A percentile compares a stretch with the other conserved stretches of the same genome.
Conservation (phyloP, 30 jellyfish, hydroid and myxozoan species). For the Pelagia noctiluca region DNA sequence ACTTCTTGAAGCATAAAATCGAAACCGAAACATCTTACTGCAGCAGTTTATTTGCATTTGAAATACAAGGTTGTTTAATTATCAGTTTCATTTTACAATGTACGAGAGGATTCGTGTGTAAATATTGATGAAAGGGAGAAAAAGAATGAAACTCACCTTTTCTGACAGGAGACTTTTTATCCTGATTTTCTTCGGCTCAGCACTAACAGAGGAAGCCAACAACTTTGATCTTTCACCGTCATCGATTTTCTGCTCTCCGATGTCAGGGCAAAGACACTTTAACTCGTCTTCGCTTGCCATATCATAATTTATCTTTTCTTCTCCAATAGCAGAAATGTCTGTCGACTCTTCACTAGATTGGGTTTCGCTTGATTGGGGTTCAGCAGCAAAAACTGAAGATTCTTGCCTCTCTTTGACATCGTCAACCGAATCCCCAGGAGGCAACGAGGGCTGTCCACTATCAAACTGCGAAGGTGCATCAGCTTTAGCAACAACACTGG, state of each 20-base stretch:
- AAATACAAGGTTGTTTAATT: too few species aligned
- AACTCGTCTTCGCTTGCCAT: too few species aligned
- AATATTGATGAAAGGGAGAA: background rate
- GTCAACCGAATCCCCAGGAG: conserved; percentile 30
- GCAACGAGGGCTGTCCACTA: conserved; percentile 45
- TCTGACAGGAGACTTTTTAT: conserved; percentile 68
- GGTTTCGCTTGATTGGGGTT: too few species aligned
- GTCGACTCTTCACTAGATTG: conserved; percentile 29
- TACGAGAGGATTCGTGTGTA: background rate
- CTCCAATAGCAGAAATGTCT: too few species aligned
- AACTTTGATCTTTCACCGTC: background rate
- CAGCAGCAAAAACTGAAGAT: conserved; percentile 45
- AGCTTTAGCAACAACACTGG: background rate
- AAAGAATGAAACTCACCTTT: conserved; percentile 23
- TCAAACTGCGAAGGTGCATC: conserved; percentile 21
- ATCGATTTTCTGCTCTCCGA: background rate
- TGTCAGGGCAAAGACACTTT: too few species aligned
- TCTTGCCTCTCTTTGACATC: conserved; percentile 5
- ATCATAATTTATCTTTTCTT: too few species aligned
- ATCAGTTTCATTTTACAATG: background rate
- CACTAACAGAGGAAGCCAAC: background rate
- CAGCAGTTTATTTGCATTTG: too few species aligned
- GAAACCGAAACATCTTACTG: too few species aligned
- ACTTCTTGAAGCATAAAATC: too few species aligned
- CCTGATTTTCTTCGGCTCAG: conserved; percentile 21